Conservation (phyloP, 2,888 invertebrate species). For the Exephanes ischioxanthus region DNA sequence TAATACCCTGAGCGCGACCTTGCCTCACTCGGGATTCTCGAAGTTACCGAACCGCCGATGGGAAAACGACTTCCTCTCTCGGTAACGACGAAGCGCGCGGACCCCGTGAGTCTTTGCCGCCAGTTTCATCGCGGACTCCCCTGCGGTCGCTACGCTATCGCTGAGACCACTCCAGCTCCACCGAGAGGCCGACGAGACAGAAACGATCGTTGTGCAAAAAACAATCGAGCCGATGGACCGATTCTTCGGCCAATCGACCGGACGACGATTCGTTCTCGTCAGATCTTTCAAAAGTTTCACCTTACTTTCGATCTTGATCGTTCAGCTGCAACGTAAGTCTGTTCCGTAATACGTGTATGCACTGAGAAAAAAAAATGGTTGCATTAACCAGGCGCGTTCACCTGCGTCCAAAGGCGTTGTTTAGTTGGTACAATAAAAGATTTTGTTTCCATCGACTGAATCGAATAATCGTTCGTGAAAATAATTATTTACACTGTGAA, state of each 20-base stretch:
- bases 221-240: slow-evolving; percentile 45
- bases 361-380: too few relatives aligned
- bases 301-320: slow-evolving; percentile 1
- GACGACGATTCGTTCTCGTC: slow-evolving; percentile 1
- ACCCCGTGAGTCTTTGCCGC: slow-evolving; percentile 49
- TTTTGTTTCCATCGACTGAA: too few relatives aligned
- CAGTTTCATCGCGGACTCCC: slow-evolving; percentile 64
- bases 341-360: background rate
- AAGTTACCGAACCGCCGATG: slow-evolving; percentile 50
- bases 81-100: background rate
- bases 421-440: too few relatives aligned
- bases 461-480: too few relatives aligned
- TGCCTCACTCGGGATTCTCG: slow-evolving; percentile 50
- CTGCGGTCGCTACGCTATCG: slow-evolving; percentile 53
- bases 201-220: background rate
- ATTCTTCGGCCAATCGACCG: slow-evolving; percentile 20
- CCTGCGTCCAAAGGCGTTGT: too few relatives aligned
- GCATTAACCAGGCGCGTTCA: too few relatives aligned
- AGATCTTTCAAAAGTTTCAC: slow-evolving; percentile 1
- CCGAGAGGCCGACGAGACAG: background rate
- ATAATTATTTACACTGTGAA: too few relatives aligned
- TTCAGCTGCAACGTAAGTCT: slow-evolving; percentile 55
- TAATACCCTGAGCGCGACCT: slow-evolving; percentile 53
- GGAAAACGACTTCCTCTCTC: slow-evolving; percentile 51
- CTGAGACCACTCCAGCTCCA: slow-evolving; percentile 10